phyloP scores from a whole-genome alignment of 2,113 vertebrate genomes.

The Elaphurus davidianus region DNA sequence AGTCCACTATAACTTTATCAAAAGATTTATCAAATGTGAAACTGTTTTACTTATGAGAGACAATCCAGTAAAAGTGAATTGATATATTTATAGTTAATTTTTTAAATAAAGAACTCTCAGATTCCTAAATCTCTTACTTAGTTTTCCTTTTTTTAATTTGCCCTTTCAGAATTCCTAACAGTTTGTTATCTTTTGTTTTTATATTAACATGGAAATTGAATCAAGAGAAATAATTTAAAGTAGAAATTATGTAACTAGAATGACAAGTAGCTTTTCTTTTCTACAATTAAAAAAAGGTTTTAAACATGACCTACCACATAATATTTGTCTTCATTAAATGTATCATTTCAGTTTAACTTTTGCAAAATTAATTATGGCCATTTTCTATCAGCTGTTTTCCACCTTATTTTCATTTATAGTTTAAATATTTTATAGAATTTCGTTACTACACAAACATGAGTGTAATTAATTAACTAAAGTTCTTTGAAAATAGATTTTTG shows the following conservation, averaged over 20 bases:
- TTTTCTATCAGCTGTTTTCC: background rate
- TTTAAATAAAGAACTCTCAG: background rate
- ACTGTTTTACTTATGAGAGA: background rate
- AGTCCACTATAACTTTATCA: background rate
- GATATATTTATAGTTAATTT: background rate
- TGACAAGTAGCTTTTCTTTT: background rate
- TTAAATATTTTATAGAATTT: background rate
- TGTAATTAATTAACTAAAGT: slow-evolving; percentile 44
- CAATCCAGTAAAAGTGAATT: background rate
- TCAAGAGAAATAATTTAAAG: background rate
- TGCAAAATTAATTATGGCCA: background rate
- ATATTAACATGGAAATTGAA: background rate
- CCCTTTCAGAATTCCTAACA: background rate
- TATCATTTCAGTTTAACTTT: background rate
- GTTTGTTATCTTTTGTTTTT: background rate
- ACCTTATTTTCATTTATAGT: background rate
- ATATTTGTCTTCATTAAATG: background rate
- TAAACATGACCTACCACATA: background rate
- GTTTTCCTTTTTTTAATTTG: background rate
- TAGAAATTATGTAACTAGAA: background rate
- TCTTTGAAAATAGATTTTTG: slow-evolving; percentile 52
- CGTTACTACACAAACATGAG: background rate
- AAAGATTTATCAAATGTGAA: background rate
- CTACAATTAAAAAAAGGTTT: background rate
- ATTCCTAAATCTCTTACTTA: background rate